Base-by-base conservation (phyloP, 2,113 vertebrate genomes). In the Actenoides lindsayi region DNA sequence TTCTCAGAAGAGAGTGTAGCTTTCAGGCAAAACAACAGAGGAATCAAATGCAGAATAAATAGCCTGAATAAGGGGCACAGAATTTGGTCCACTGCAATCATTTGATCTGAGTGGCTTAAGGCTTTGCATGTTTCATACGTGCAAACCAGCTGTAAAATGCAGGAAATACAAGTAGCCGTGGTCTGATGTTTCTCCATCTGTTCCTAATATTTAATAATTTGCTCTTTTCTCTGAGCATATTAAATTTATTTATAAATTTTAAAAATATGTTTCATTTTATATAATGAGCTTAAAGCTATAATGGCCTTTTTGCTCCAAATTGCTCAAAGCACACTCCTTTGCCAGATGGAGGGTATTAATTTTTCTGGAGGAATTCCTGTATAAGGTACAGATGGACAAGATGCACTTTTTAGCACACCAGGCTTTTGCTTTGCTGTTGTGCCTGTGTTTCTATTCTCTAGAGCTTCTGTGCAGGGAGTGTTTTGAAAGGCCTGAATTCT, bases 201-300 rank as follows among this genome's bases (percentile, higher is more conserved):
- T 96, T 97, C 94, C 83, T 74, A 97, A 96, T 97, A 95, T 82
- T 94, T 92, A 94, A 96, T 93, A 97, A 97, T 96, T 95, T 97
- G 89, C 93, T 94, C 89, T 97, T 63, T 95, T 97, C 87, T 96
- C 79, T 83, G 80, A 94, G 31, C 89, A 56, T 94, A 91, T 94
- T 96, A 96, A 57, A 54, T 94, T 94, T 96, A 92, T 94, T 92
- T 93, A 95, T 94, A 93, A 85, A 95, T 92, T 80, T 68, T 2
- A 84, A 96, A 96, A 96, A 60, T 76, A 86, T 88, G 68, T 59
- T 95, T 85, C 95, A 83, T 94, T 96, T 91, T 83, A 71, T 87
- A 91, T 96, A 97, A 96, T 93, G 69, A 95, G 39, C 88, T 96
- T 95, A 93, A 95, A 91, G 67, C 73, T 68, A 51, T 95, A 96